Evolutionary conservation across 2,113 vertebrate species (phyloP).

Genomic region (Neopipo cinnamomea): DNA sequence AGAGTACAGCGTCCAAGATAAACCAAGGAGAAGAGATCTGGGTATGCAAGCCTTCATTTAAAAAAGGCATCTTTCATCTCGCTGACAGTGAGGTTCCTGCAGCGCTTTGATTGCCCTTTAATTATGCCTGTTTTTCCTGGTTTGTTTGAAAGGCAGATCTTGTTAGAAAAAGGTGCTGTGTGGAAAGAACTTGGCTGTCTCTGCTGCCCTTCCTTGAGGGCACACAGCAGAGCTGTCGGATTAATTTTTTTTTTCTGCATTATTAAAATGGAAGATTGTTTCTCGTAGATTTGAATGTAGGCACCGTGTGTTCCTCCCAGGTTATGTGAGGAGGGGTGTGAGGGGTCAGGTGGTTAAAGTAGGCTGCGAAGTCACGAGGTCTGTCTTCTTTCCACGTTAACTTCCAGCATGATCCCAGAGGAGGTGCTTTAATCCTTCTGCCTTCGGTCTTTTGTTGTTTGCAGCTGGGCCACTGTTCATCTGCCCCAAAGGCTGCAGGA

Average conservation of each 20-base stretch:
- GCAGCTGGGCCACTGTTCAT: background rate
- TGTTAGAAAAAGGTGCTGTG: slow-evolving; percentile 49
- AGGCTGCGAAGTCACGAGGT: background rate
- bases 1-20: background rate
- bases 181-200: slow-evolving; percentile 56
- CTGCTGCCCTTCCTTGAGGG: slow-evolving; percentile 59
- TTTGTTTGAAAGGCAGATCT: slow-evolving; percentile 61
- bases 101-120: slow-evolving; percentile 49
- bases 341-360: background rate
- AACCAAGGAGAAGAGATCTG: background rate
- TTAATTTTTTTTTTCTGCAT: background rate
- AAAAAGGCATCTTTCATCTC: slow-evolving; percentile 53
- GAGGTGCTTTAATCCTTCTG: background rate
- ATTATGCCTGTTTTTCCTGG: slow-evolving; percentile 56
- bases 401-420: background rate
- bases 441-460: background rate
- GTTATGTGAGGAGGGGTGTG: background rate
- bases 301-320: background rate
- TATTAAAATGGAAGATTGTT: slow-evolving; percentile 23
- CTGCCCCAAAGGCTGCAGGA: background rate
- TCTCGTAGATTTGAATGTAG: background rate
- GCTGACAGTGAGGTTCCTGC: slow-evolving; percentile 52
- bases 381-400: background rate
- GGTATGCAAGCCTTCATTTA: slow-evolving; percentile 18
- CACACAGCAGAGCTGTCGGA: background rate